Evolutionary conservation across 2,113 vertebrate genomes (phyloP), one percentile per base, ranked within the genome.

Genomic region (Etia nguti): DNA sequence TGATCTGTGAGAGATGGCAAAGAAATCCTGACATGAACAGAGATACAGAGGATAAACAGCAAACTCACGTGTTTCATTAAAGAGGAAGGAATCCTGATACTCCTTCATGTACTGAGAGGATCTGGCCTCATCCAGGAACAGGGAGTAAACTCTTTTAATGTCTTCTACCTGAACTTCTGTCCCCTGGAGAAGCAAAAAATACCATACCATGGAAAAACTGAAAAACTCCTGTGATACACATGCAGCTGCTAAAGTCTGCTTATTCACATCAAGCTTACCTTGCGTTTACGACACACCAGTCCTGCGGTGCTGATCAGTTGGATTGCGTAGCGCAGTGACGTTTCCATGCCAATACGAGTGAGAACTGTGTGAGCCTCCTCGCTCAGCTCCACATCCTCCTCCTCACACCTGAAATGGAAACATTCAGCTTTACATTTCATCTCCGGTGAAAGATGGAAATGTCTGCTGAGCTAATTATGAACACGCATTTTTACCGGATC

Each of bases 61-160:
- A 24, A 75, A 96, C 98, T 97, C 89, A 98, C 98, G 97, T 88
- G 97, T 96, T 95, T 98, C 98, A 1, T 98, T 98, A 88, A 98
- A 98, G 92, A 98, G 97, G 95, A 97, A 98, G 88, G 98, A 97
- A 4, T 98, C 98, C 92, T 98, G 98, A 89, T 98, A 98, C 56
- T 98, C 97, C 91, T 98, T 98, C 98, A 98, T 98, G 94, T 98
- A 98, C 94, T 98, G 97, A 2, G 98, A 97, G 36, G 97, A 98
- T 6, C 97, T 95, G 1, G 97, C 96, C 89, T 98, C 97, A 1
- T 98, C 98, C 96, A 98, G 95, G 88, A 98, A 98, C 80, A 98
- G 96, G 1, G 98, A 98, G 92, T 98, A 98, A 8, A 98, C 98
- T 1, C 97, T 92, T 86, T 98, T 98, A 41, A 98, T 98, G 93